These are phyloP conservation scores for Therioaphis trifolii DNA, from an alignment of 2,888 invertebrate genomes.

Conservation along the genomic window DNA sequence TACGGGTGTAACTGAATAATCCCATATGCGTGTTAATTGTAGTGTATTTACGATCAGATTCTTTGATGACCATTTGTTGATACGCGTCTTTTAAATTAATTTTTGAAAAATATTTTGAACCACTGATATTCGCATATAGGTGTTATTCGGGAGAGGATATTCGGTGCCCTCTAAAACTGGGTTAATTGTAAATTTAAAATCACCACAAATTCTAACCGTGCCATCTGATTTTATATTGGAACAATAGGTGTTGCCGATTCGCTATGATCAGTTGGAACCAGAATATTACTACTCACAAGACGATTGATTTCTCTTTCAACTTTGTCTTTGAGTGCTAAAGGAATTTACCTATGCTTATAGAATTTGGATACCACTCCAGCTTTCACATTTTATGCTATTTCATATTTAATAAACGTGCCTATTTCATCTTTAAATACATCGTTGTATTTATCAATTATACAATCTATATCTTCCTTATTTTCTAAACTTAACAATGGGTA, in stretches of 20 bases:
- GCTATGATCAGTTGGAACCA: conserved; percentile 3
- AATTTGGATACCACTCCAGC: background rate
- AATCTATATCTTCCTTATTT: background rate
- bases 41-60: background rate
- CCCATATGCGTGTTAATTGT: background rate
- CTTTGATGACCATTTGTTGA: conserved; percentile 22
- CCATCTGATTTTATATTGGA: conserved; percentile 19
- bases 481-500: background rate
- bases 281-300: background rate
- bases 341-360: conserved; percentile 64
- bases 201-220: too few species aligned
- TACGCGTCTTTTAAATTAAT: conserved; percentile 5
- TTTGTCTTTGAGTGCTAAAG: conserved; percentile 13
- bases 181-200: conserved; percentile 1
- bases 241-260: conserved; percentile 2
- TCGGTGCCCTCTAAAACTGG: background rate
- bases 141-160: background rate
- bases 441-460: background rate
- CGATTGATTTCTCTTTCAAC: conserved; percentile 4
- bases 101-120: conserved; percentile 27
- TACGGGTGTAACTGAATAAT: conserved; percentile 5
- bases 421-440: background rate
- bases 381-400: conserved; percentile 6
- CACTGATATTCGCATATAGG: background rate
- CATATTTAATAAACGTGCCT: background rate